Evolutionary conservation across 1,140 invertebrate genomes (phyloP), one percentile per base, ranked within the genome.

Genomic region (Drosophila orosa): DNA sequence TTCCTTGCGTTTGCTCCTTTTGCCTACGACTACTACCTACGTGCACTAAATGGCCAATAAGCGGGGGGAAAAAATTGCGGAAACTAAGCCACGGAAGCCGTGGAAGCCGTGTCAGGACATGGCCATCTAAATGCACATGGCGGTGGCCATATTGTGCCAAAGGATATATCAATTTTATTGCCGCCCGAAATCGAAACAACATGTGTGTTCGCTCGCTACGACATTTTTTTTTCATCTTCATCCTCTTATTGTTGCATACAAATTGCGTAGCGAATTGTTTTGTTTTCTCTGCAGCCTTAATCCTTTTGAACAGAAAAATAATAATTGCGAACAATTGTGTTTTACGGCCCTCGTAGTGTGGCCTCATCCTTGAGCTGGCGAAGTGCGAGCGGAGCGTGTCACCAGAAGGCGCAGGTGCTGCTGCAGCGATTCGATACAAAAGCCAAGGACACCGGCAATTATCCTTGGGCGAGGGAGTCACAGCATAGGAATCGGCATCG

Each of bases 161-260:
- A 78, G 83, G 73, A 90, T 90, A 78, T 90, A 87, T 90, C 87
- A 90, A 80, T 89, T 90, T 90, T 90, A 90, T 90, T 90, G 80
- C 82, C 65, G 48, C 50, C 68, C 68, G 71, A 63, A 83, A 80
- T 78, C 66, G 72, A 78, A 69, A 63, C 75, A 87, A 74, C 73
- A 89, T 84, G 67, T 86, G 81, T 79, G 65, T 60, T 57, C 35
- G 50, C 13, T 54, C 7, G 13, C 19, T 39, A 29, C 10, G 22
- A 12, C 39, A n/a, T 29, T 44, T 22, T 33, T 39, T 19, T 62
- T n/a, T n/a, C n/a, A 7, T 19, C 42, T 25, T 48, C 17, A 19
- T 24, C 35, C 54, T 59, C 59, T 50, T 72, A 80, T 74, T 77
- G 60, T 82, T 86, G 75, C 75, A 78, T 78, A 78, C 76, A 78